Evolutionary conservation across 2,888 invertebrate species (phyloP), one percentile per base, ranked within the genome.

Genomic region (Eretmocerus hayati): DNA sequence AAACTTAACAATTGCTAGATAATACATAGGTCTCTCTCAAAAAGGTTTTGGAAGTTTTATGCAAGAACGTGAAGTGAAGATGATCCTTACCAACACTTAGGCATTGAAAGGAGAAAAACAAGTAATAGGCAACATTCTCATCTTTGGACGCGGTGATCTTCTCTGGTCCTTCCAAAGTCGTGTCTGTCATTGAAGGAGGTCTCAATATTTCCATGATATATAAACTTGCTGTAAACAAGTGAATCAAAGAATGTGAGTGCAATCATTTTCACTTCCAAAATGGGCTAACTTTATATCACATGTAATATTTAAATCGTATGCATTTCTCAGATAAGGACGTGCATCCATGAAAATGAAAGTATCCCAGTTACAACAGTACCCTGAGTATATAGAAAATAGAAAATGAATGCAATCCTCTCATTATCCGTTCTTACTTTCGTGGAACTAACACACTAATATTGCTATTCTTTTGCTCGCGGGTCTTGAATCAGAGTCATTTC

Each of bases 211-310:
- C n/a, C n/a, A n/a, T n/a, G n/a, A n/a, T n/a, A n/a, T n/a, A n/a
- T n/a, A n/a, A n/a, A n/a, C n/a, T n/a, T n/a, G n/a, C n/a, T n/a
- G n/a, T n/a, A n/a, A n/a, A n/a, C n/a, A n/a, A n/a, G n/a, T n/a
- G n/a, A n/a, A n/a, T n/a, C n/a, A n/a, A n/a, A n/a, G n/a, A n/a
- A n/a, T n/a, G n/a, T n/a, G n/a, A n/a, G n/a, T n/a, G n/a, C n/a
- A n/a, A n/a, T n/a, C n/a, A n/a, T 48, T 48, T 54, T 51, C 56
- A 50, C 48, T 50, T 53, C 46, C 49, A 59, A 58, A 61, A 62
- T 63, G 62, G 62, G 61, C 62, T 63, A 63, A 63, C 59, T 57
- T 61, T 62, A 63, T 65, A 65, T 64, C 64, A 65, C 63, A 65
- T 61, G 59, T 56, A 59, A 58, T 59, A 60, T 57, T 46, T 48